Base-by-base conservation (phyloP, 2,888 invertebrate species). In the Smittia aterrima region DNA sequence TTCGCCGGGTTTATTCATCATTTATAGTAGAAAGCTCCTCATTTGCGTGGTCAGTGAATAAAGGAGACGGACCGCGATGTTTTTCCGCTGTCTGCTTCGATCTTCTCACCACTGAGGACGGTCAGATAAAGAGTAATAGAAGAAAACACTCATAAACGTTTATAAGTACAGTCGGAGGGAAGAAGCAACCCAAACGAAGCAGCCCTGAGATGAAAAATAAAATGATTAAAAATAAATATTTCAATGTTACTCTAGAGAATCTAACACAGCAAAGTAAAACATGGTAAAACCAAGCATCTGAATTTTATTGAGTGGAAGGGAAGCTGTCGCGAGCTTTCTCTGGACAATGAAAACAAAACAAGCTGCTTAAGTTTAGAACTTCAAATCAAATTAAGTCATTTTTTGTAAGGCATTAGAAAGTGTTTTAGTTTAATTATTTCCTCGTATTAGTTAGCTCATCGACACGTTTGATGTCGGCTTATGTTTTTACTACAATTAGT, bases 201-300 rank as follows among this genome's bases (percentile, higher is more conserved):
- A n/a, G n/a, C n/a, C n/a, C n/a, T n/a, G n/a, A n/a, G n/a, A n/a
- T n/a, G n/a, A n/a, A n/a, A 27, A 70, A 53, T 6, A 25, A 38
- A 70, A 66, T 27, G 6, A 66, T 40, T 58, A 72, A 70, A 38
- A 72, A n/a, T n/a, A n/a, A n/a, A 72, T 62, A 72, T 38, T 72
- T 72, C 72, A 71, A 72, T 72, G 72, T 72, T 72, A 72, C n/a
- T 53, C 70, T 72, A 72, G 72, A 62, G 18, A 72, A 72, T 72
- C 72, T 72, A 72, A 72, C 62, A 72, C 64, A 16, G 32, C 32
- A 40, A 62, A 62, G 22, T 25, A 54, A 71, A 58, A 13, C n/a
- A 62, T 38, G 58, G 24, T 20, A 62, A 38, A 72, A 27, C 18
- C 58, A 22, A 47, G 18, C 58, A 58, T 13, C 16, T 58, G 22